phyloP scores from a whole-genome alignment of 2,797 vertebrate genomes.

The Bucorvus abyssinicus region DNA sequence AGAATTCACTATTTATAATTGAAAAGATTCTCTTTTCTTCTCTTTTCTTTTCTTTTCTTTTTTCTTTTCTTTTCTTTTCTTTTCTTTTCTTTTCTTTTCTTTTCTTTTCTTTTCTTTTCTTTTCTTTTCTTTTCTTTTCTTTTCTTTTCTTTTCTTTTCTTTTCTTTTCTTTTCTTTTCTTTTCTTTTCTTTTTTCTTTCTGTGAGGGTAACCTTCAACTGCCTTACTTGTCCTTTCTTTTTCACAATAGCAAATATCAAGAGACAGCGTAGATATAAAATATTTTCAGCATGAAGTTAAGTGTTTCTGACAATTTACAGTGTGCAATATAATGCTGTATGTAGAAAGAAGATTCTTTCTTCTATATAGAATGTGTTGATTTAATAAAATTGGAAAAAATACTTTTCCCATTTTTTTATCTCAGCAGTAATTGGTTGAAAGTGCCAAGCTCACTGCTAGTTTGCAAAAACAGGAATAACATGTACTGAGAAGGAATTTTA shows the following conservation, averaged over 20 bases:
- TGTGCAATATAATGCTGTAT: neutral
- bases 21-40: conserved; percentile 50
- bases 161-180: no score
- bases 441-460: neutral
- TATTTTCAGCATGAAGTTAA: conserved; percentile 32
- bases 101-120: neutral
- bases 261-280: conserved; percentile 8
- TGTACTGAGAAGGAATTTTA: neutral
- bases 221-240: conserved; percentile 49
- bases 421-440: neutral
- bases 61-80: no score
- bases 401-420: neutral
- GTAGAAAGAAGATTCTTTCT: neutral
- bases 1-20: conserved; percentile 72
- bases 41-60: no score
- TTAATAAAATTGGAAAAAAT: neutral
- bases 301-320: conserved; percentile 27
- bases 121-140: no score
- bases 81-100: neutral
- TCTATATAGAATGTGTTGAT: neutral
- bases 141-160: no score
- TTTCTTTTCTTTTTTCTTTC: neutral
- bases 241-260: conserved; percentile 27
- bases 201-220: conserved; percentile 54
- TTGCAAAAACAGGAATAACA: neutral